These are phyloP conservation scores for Dallia pectoralis DNA, from an alignment of 2,797 vertebrate genomes.

Conservation along the genomic window DNA sequence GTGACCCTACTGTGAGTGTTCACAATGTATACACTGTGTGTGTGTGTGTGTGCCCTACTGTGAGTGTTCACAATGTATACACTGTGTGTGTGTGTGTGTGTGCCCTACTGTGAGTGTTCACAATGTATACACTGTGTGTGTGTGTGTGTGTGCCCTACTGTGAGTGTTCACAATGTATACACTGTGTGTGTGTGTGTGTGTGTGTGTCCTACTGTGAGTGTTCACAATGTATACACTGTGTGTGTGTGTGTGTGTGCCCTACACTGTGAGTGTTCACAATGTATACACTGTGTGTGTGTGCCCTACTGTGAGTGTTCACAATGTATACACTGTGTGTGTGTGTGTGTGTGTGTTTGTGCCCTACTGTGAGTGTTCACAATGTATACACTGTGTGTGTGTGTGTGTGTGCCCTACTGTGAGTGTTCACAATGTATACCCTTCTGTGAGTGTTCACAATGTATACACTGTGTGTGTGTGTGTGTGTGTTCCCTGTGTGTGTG, in stretches of 20 bases:
- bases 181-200: conserved; percentile 26
- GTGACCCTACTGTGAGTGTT: neutral
- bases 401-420: conserved; percentile 13
- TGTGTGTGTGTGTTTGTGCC: conserved; percentile 18
- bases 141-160: conserved; percentile 18
- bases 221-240: conserved; percentile 9
- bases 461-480: conserved; percentile 23
- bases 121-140: conserved; percentile 11
- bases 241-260: conserved; percentile 18
- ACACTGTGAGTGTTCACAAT: too few relatives aligned
- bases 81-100: conserved; percentile 26
- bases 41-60: conserved; percentile 18
- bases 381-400: too few relatives aligned
- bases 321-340: conserved; percentile 11
- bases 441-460: too few relatives aligned
- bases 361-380: too few relatives aligned
- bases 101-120: neutral
- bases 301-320: neutral
- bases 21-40: conserved; percentile 10
- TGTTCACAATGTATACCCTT: conserved; percentile 9
- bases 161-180: too few relatives aligned
- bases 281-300: too few relatives aligned
- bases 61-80: too few relatives aligned
- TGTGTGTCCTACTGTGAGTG: neutral
- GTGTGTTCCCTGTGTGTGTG: neutral